Evolutionary conservation across 2,797 vertebrate species (phyloP).

Genomic region (Danionella dracula): DNA sequence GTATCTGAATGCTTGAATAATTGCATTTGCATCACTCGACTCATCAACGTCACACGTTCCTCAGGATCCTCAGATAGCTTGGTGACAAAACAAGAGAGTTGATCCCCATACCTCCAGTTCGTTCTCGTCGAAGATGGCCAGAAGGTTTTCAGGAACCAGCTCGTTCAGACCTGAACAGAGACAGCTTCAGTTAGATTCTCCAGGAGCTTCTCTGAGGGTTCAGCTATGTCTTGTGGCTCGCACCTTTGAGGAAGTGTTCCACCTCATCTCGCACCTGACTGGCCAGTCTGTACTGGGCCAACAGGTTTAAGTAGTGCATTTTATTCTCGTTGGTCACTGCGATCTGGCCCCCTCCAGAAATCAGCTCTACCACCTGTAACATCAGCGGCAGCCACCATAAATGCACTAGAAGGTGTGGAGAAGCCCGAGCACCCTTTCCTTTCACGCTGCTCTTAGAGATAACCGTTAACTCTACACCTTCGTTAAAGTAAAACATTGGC

Average conservation of each 20-base stretch:
- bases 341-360: constrained; percentile 88
- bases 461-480: too few relatives aligned
- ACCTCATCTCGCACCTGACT: constrained; percentile 96
- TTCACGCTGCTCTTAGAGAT: too few relatives aligned
- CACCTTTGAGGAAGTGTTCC: constrained; percentile 98
- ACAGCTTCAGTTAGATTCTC: constrained; percentile 31
- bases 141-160: constrained; percentile 93
- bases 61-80: too few relatives aligned
- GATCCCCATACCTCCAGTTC: constrained; percentile 98
- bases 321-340: constrained; percentile 95
- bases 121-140: constrained; percentile 99
- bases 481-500: too few relatives aligned
- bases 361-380: constrained; percentile 86
- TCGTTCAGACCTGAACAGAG: constrained; percentile 88
- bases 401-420: too few relatives aligned
- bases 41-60: too few relatives aligned
- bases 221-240: background rate
- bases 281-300: constrained; percentile 91
- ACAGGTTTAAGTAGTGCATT: constrained; percentile 92
- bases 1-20: too few relatives aligned
- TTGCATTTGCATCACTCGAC: too few relatives aligned
- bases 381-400: background rate
- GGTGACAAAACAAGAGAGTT: too few relatives aligned
- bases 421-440: too few relatives aligned
- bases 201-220: background rate